Percentiles rank a stretch among this genome's conserved stretches.
Conservation (phyloP, 2,113 vertebrate species). For the Gadus macrocephalus region DNA sequence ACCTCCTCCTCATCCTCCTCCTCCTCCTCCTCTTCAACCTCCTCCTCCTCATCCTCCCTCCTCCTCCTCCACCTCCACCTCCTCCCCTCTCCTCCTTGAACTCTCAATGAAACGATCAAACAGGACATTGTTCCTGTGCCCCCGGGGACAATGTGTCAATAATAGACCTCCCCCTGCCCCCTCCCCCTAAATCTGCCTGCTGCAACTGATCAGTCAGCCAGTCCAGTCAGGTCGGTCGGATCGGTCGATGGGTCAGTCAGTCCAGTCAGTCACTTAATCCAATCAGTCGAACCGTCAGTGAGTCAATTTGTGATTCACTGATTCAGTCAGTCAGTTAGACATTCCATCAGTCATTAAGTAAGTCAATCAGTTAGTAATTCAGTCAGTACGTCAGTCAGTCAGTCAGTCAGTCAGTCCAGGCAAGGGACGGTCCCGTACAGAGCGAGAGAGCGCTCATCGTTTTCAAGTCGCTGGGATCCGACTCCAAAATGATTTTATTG, state of each 20-base stretch:
- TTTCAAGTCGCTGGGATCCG: conserved; percentile 50
- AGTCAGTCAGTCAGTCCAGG: conserved; percentile 31
- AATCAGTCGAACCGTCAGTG: background rate
- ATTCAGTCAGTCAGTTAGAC: no score
- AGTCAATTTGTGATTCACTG: no score
- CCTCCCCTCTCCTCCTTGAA: background rate
- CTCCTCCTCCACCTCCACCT: background rate
- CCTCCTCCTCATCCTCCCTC: no score
- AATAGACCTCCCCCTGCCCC: conserved; percentile 20
- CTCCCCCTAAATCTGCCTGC: conserved; percentile 23
- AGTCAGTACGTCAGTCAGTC: no score
- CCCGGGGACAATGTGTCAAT: conserved; percentile 41
- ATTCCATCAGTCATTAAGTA: conserved; percentile 22
- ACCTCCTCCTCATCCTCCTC: background rate
- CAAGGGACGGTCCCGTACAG: conserved; percentile 23
- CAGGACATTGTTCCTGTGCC: conserved; percentile 40
- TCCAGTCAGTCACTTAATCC: conserved; percentile 18
- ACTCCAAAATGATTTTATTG: conserved; percentile 69
- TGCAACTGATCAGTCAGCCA: conserved; percentile 38
- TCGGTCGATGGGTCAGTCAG: no score
- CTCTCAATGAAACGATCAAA: conserved; percentile 35
- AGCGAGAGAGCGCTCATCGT: conserved; percentile 42
- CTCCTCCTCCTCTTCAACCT: background rate
- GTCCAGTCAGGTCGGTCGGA: no score
- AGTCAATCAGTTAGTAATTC: conserved; percentile 1